Evolutionary conservation across 2,797 vertebrate species (phyloP), one percentile per base, ranked within the genome.

Genomic region (Halcyon chelicuti): DNA sequence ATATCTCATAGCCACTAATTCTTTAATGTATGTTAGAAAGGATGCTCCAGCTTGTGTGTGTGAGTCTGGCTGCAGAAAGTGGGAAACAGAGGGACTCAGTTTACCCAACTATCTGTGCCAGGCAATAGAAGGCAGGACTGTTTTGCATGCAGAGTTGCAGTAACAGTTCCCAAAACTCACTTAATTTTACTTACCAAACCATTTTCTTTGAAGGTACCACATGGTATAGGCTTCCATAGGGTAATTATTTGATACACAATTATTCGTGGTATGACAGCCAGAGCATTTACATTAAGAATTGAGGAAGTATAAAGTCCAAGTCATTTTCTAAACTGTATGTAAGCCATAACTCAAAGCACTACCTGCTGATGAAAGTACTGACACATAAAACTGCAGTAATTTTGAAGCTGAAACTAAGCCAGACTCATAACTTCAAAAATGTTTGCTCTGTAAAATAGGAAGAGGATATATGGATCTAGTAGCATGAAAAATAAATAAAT

Each of bases 401-500:
- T 92, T 42, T 57, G 65, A 75, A 86, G 35, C 31, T 94, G 90
- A 72, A 66, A 92, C 55, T 71, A 81, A 86, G 62, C 91, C 77
- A 89, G 96, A 78, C 40, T 82, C 67, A 3, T 77, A 91, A 90
- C 31, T 68, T 77, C 28, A 74, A 26, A 12, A 55, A 51, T 7
- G 31, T 86, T 61, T 54, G 42, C 74, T 89, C 47, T 76, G 76
- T 80, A 49, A 75, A 94, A 75, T 1, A 88, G 60, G 23, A 86
- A 85, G 91, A 44, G 37, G 44, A 60, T 49, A 84, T 1, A 1
- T 68, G 39, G 4, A 0, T n/a, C 40, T 47, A 72, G 18, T 58
- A 94, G 80, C 37, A 61, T 23, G 49, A 47, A 72, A 84, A 94
- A 92, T 22, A 94, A 96, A 95, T 75, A 96, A 93, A 96, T 95